Evolutionary conservation across 2,113 vertebrate genomes (phyloP), one percentile per base, ranked within the genome.

Genomic region (Hippopotamus amphibius): DNA sequence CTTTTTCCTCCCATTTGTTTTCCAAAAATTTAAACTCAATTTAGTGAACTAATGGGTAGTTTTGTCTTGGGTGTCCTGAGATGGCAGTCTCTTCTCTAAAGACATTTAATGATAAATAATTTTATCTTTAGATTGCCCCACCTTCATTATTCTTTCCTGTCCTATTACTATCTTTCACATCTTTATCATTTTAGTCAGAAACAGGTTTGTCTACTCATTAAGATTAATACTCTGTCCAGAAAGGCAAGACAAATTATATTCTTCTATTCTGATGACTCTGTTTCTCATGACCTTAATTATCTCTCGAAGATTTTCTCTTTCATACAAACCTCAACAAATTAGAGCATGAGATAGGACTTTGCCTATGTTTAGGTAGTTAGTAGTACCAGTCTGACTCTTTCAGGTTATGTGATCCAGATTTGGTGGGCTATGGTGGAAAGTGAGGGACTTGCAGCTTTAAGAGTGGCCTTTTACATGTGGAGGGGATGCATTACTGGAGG

Each of bases 291-390:
- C 7, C 2, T 93, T 69, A 48, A 71, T 37, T 65, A 57, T 76
- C 10, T 76, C 24, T 92, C 8, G 28, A 90, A 74, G 7, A 9
- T 93, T 50, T 72, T 82, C 28, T 83, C n/a, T 50, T 90, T 94
- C 71, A 33, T 57, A 7, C 5, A 90, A 63, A 37, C 17, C 3
- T 63, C n/a, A 74, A 57, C 30, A 79, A 93, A 72, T 87, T 79
- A 83, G 19, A 77, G 1, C 43, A 24, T 16, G 28, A 79, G 26
- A 72, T 43, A 84, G 30, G 46, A 37, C 37, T 48, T 85, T 55
- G 5, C 11, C 33, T 57, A 1, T 46, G 2, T 79, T 19, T 92
- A 46, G 1, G 0, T 55, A 24, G 41, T 33, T 92, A 72, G 7
- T 66, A 76, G 71, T 48, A 16, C 11, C 61, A 55, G 46, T 12